Evolutionary conservation across 2,113 vertebrate species (phyloP).

Genomic region (Dicaeum eximium): DNA sequence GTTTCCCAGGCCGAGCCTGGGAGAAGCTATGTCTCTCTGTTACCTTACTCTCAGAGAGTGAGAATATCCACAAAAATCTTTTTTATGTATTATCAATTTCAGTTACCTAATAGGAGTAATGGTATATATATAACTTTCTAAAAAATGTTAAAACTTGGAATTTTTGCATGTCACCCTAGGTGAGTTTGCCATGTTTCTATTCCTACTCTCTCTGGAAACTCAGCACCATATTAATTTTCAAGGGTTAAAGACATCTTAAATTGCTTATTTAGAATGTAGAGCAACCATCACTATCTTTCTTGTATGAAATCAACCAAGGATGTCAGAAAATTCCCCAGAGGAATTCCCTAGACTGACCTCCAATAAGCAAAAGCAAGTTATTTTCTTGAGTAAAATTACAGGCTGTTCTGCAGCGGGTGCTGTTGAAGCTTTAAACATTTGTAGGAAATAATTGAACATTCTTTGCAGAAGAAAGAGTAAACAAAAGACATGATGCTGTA

Average conservation of each 20-base stretch:
- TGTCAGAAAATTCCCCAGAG: not conserved
- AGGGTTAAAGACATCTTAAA: not conserved
- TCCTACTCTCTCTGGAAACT: not conserved
- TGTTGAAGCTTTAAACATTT: not conserved
- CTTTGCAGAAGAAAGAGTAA: not conserved
- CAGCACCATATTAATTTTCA: not conserved
- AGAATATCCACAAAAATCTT: too few species aligned
- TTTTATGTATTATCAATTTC: not conserved
- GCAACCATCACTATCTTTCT: not conserved
- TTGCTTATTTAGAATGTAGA: not conserved
- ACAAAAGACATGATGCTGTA: not conserved
- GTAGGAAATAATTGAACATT: not conserved
- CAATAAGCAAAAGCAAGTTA: not conserved
- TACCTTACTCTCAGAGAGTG: too few species aligned
- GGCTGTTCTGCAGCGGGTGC: not conserved
- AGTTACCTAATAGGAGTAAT: not conserved
- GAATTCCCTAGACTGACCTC: not conserved
- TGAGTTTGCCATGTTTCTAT: not conserved
- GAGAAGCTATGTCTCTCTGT: too few species aligned
- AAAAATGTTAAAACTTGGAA: not conserved
- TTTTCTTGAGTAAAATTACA: not conserved
- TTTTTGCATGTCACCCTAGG: not conserved
- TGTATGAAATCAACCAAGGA: not conserved
- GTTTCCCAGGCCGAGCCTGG: too few species aligned
- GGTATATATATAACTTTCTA: not conserved